Percentiles rank a stretch among this genome's conserved stretches.
Conservation (phyloP, 2,888 invertebrate species). For the Calliphora vomitoria region DNA sequence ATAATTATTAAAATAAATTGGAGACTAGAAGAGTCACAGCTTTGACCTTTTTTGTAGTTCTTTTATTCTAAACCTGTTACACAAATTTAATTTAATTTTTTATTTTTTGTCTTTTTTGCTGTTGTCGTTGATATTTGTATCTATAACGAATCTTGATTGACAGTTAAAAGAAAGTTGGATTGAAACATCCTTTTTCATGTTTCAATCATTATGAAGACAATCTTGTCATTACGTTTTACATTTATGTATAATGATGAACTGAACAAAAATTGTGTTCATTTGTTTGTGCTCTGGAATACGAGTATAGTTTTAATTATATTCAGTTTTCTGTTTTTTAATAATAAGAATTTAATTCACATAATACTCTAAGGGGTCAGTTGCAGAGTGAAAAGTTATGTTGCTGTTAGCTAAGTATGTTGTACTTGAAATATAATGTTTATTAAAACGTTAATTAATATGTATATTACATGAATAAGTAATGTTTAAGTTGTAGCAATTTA, state of each 20-base stretch:
- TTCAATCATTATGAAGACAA: constrained; percentile 27
- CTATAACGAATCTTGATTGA: constrained; percentile 54
- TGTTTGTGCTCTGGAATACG: not conserved
- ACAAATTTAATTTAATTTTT: constrained; percentile 31
- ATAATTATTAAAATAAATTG: constrained; percentile 22
- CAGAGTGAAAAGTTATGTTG: not conserved
- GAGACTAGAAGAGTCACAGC: no score
- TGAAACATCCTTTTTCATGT: constrained; percentile 34
- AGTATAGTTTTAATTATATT: not conserved
- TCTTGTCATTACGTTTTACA: constrained; percentile 14
- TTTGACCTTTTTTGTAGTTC: constrained; percentile 1
- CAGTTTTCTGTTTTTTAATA: not conserved
- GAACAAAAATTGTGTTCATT: not conserved
- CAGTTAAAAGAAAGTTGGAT: constrained; percentile 49
- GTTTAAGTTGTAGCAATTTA: no score
- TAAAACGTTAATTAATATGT: no score
- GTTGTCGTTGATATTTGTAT: constrained; percentile 30
- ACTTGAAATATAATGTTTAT: no score
- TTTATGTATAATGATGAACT: not conserved
- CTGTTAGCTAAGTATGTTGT: no score
- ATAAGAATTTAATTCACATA: not conserved
- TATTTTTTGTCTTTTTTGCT: not conserved
- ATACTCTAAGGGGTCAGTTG: not conserved
- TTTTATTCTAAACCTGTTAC: constrained; percentile 2
- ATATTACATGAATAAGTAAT: no score